Evolutionary conservation across 1,140 invertebrate genomes (phyloP), one percentile per base, ranked within the genome.

Genomic region (Zophobas atratus): DNA sequence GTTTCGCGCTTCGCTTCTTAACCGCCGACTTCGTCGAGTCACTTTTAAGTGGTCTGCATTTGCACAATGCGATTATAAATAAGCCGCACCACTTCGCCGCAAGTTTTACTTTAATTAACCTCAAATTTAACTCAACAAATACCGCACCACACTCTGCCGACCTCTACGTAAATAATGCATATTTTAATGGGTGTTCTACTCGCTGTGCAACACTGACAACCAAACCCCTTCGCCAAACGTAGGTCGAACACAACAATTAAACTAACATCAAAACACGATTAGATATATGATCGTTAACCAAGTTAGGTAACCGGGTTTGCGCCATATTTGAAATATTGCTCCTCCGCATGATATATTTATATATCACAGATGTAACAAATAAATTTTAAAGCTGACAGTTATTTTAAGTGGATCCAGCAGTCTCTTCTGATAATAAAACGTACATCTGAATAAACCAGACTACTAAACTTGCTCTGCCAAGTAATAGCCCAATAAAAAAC

Each of bases 31-130:
- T 51, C 20, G 6, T 20, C 49, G 49, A 51, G 4, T 51, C n/a
- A 51, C 32, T 57, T 53, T 57, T 57, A 57, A 36, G 35, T 36
- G 71, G 33, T 41, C 38, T 74, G 71, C 20, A 74, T 74, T 41
- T 56, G 32, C 38, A 55, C 71, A 56, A 41, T 74, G 51, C 35
- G 48, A 53, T 74, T 53, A 36, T 74, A 74, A 55, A 36, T 55
- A 53, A 74, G 5, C 41, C 34, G n/a, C 67, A 46, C 43, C 32
- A 8, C n/a, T 51, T 51, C 3, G 32, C 34, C 1, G 6, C 55
- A 57, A 57, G 32, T 57, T 57, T 57, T 57, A 71, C 48, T 46
- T 48, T 71, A 71, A 71, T 71, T 71, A 71, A 71, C 38, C 67
- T 6, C 33, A 49, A 48, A 71, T 49, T 35, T 48, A 71, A 70